phyloP scores from a whole-genome alignment of 1,140 invertebrate genomes.

The Notospermus geniculatus region DNA sequence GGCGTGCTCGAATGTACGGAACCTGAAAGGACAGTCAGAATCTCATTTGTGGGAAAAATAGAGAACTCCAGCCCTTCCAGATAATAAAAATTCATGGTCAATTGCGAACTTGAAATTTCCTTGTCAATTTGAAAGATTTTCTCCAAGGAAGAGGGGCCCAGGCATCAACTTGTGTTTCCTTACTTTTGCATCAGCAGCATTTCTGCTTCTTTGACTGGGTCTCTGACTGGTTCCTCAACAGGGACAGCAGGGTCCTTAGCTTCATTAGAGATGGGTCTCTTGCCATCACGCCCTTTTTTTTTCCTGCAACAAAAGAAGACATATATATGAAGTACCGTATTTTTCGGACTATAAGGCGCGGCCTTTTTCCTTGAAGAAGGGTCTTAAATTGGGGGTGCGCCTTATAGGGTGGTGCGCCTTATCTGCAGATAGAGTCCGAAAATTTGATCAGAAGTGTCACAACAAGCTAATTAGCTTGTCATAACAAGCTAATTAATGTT shows the following conservation, averaged over 20 bases:
- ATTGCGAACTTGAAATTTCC: not conserved
- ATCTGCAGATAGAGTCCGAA: too few species aligned
- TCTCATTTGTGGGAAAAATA: conserved; percentile 1
- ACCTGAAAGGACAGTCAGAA: conserved; percentile 30
- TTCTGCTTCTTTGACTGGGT: conserved; percentile 45
- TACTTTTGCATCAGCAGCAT: conserved; percentile 50
- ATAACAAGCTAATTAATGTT: too few species aligned
- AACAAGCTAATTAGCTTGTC: too few species aligned
- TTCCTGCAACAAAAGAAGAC: conserved; percentile 13
- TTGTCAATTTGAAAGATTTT: too few species aligned
- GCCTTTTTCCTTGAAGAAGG: too few species aligned
- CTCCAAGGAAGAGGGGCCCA: too few species aligned
- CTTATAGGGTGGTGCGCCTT: too few species aligned
- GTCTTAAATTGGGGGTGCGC: too few species aligned
- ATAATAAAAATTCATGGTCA: not conserved
- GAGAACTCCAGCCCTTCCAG: not conserved
- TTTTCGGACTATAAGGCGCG: too few species aligned
- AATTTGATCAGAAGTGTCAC: too few species aligned
- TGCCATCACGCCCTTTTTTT: conserved; percentile 12
- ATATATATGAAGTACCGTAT: too few species aligned
- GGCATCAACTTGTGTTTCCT: not conserved
- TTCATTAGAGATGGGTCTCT: conserved; percentile 23
- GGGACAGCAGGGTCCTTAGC: conserved; percentile 20
- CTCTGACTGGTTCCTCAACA: conserved; percentile 28
- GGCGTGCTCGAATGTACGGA: conserved; percentile 51